phyloP scores from a whole-genome alignment of 2,113 vertebrate genomes.

The Odobenus rosmarus region DNA sequence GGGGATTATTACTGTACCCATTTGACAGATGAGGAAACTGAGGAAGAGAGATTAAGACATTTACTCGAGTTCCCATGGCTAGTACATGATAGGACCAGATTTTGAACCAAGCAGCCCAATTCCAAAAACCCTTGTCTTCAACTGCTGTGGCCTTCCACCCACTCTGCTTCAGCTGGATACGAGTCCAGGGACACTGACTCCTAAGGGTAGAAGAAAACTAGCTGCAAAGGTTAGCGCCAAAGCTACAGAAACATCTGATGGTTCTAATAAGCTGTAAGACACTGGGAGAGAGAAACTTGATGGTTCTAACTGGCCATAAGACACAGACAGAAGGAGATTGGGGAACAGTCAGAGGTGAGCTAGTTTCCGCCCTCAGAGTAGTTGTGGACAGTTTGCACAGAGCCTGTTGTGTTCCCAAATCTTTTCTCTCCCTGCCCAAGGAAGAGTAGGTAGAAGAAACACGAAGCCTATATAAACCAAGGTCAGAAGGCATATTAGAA shows the following conservation, averaged over 20 bases:
- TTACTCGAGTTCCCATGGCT: background rate
- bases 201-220: background rate
- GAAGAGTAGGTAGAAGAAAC: background rate
- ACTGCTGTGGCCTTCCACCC: background rate
- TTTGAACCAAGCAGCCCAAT: background rate
- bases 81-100: background rate
- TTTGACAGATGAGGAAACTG: background rate
- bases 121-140: background rate
- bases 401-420: background rate
- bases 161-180: background rate
- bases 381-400: background rate
- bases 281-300: background rate
- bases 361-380: background rate
- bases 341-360: background rate
- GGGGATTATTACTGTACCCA: background rate
- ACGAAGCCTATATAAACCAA: background rate
- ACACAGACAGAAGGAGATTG: background rate
- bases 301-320: background rate
- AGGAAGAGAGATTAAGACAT: background rate
- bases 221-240: background rate
- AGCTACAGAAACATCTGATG: background rate
- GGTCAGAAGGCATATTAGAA: background rate
- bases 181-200: background rate
- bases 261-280: background rate
- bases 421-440: background rate